These are phyloP conservation scores for Caenorhabditis briggsae DNA, from an alignment of 1,140 invertebrate species.

Conservation along the genomic window DNA sequence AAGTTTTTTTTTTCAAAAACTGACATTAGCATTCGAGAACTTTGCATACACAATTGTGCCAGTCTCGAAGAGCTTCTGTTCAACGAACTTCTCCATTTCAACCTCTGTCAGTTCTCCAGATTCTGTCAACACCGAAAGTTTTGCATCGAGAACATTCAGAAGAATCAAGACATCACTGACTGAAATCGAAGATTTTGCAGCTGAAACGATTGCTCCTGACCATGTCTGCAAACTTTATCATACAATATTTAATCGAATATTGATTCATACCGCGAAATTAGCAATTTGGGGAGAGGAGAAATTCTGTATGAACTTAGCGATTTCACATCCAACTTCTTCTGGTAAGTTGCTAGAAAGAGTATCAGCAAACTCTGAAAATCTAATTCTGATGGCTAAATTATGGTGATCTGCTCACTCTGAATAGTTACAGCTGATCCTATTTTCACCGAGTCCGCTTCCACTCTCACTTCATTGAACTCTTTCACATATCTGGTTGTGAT, in stretches of 20 bases:
- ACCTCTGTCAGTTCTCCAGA: neutral
- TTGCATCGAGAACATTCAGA: conserved; percentile 9
- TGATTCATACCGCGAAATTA: conserved; percentile 8
- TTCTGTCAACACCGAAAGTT: neutral
- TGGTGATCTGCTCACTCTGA: neutral
- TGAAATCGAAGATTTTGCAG: conserved; percentile 26
- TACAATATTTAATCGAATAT: neutral
- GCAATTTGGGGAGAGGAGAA: conserved; percentile 62
- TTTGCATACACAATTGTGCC: neutral
- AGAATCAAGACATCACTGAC: conserved; percentile 48
- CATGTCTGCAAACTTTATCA: conserved; percentile 56
- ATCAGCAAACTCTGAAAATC: neutral
- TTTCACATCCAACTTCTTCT: neutral
- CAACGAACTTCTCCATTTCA: neutral
- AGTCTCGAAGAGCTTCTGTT: neutral
- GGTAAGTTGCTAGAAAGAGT: neutral
- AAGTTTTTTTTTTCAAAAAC: too few species aligned
- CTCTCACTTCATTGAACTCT: conserved; percentile 25
- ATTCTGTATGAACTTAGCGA: conserved; percentile 49
- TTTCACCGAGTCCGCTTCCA: neutral
- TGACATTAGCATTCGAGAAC: neutral
- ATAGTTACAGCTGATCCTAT: neutral
- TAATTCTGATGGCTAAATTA: neutral
- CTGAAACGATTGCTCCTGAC: conserved; percentile 61
- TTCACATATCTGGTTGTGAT: conserved; percentile 48